These are phyloP conservation scores for Rhinogobio ventralis DNA, from an alignment of 2,797 vertebrate genomes.

Conservation along the genomic window DNA sequence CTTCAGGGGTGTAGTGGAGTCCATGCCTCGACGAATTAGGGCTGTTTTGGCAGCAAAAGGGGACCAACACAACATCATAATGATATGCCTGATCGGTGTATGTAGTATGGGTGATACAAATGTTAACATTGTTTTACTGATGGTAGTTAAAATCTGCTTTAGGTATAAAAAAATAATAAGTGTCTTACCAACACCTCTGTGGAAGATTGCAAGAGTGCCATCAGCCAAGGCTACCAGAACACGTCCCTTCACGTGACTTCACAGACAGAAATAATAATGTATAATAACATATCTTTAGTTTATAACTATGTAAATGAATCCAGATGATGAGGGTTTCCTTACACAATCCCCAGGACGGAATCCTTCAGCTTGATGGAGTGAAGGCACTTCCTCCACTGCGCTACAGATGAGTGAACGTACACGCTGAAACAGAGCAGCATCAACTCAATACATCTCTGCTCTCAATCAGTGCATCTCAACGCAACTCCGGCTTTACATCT, in stretches of 20 bases:
- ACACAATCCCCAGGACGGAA: conserved; percentile 97
- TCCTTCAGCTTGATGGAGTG: conserved; percentile 98
- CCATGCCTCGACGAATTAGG: no score
- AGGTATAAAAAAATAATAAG: not conserved
- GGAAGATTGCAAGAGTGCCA: conserved; percentile 95
- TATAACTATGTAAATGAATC: not conserved
- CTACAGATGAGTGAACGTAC: conserved; percentile 96
- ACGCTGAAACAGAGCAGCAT: conserved; percentile 78
- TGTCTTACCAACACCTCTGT: conserved; percentile 90
- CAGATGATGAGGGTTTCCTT: conserved; percentile 67
- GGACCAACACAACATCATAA: no score
- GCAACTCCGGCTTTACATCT: no score
- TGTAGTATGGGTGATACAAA: not conserved
- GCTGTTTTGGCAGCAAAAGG: no score
- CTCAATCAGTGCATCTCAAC: not conserved
- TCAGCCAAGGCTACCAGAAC: conserved; percentile 95
- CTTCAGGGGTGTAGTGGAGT: no score
- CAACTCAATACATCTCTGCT: not conserved
- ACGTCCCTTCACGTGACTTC: conserved; percentile 95
- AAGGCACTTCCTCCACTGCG: conserved; percentile 97
- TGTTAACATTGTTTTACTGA: not conserved
- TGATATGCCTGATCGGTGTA: no score
- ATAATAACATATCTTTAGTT: not conserved
- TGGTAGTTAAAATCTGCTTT: not conserved
- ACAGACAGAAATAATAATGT: not conserved